A percentile compares a stretch with the other conserved stretches of the same genome.
Conservation (phyloP, 2,797 vertebrate species). For the Notolepis coatsorum region DNA sequence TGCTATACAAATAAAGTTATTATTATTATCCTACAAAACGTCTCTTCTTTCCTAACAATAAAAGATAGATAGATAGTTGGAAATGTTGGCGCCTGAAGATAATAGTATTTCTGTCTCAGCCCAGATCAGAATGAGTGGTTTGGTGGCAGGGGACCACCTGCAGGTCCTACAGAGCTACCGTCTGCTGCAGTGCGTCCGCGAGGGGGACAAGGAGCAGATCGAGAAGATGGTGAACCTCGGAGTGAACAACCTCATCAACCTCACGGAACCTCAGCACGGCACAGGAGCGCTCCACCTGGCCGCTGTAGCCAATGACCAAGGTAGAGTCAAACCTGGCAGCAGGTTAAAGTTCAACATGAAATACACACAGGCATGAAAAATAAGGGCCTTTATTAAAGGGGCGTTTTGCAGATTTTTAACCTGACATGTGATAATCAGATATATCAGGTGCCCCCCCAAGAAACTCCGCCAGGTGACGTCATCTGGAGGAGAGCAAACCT, state of each 20-base stretch:
- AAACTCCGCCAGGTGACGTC: no score
- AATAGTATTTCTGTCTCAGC: background rate
- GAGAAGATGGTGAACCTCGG: slow-evolving; percentile 85
- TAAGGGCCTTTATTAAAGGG: background rate
- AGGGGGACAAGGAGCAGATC: slow-evolving; percentile 83
- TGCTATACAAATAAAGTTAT: no score
- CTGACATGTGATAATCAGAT: no score
- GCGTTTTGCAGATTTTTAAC: no score
- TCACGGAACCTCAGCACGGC: slow-evolving; percentile 87
- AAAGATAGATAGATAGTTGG: background rate
- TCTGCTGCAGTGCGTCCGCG: slow-evolving; percentile 86
- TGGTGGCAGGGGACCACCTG: slow-evolving; percentile 78
- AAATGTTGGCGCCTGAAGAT: background rate
- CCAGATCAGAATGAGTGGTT: slow-evolving; percentile 57
- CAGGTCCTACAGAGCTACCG: slow-evolving; percentile 89
- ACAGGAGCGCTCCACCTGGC: slow-evolving; percentile 86
- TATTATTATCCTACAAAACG: no score
- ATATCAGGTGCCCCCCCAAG: no score
- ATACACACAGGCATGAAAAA: background rate
- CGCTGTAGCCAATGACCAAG: slow-evolving; percentile 79
- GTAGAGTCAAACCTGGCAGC: slow-evolving; percentile 34
- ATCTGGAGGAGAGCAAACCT: no score
- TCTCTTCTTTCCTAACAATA: no score
- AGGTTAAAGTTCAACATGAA: background rate
- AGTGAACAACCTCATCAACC: slow-evolving; percentile 87